Conservation (phyloP, 2,797 vertebrate species). For the Triplophysa yarkandensis region DNA sequence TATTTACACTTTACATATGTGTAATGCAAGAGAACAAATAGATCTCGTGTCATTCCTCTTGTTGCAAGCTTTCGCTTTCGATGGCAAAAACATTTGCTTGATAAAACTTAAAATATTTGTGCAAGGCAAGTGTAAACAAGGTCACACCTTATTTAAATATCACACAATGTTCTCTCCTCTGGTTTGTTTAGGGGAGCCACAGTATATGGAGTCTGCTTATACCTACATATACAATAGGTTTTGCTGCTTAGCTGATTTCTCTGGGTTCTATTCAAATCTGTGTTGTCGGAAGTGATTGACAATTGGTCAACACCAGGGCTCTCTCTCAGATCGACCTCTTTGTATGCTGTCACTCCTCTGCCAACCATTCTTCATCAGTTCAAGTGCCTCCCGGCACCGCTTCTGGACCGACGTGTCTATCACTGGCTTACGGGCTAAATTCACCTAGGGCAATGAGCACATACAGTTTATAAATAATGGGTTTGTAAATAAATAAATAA, state of each 20-base stretch:
- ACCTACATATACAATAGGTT: conserved; percentile 30
- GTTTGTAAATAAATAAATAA: too few species aligned
- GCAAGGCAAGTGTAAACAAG: conserved; percentile 54
- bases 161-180: not conserved
- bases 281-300: not conserved
- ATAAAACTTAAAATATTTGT: conserved; percentile 44
- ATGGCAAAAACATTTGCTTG: conserved; percentile 35
- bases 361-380: conserved; percentile 90
- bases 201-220: conserved; percentile 29
- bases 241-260: conserved; percentile 19
- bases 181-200: not conserved
- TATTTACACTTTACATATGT: conserved; percentile 44
- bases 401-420: conserved; percentile 79
- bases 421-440: conserved; percentile 80
- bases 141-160: conserved; percentile 8
- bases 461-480: not conserved
- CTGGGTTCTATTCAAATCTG: conserved; percentile 9
- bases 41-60: not conserved
- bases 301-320: conserved; percentile 90
- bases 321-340: conserved; percentile 88
- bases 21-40: conserved; percentile 8
- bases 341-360: conserved; percentile 95
- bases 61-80: conserved; percentile 5
- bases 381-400: conserved; percentile 87
- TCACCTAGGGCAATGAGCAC: conserved; percentile 72